Evolutionary conservation across 2,113 vertebrate genomes (phyloP).

Genomic region (Daboia siamensis): DNA sequence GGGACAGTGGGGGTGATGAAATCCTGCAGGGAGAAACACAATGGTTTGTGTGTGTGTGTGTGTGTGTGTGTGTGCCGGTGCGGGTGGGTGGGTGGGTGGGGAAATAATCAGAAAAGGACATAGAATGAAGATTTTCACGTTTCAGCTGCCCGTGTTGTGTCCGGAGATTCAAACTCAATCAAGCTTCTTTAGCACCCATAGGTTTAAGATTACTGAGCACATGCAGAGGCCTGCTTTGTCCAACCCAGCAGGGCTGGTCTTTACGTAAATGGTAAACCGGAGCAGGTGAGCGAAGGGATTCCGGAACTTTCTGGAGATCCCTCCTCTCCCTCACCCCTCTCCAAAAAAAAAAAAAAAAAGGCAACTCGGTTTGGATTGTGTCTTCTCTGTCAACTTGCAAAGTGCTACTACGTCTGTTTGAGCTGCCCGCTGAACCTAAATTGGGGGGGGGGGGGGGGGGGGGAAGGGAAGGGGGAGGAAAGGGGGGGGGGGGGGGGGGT

Average conservation of each 20-base stretch:
- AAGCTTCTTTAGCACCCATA: not conserved
- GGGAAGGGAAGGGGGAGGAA: not conserved
- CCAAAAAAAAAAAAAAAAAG: not conserved
- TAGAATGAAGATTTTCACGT: not conserved
- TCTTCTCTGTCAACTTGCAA: not conserved
- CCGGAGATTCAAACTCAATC: too few species aligned
- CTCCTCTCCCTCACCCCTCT: too few species aligned
- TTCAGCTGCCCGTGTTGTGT: not conserved
- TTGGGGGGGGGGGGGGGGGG: not conserved
- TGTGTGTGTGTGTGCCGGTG: not conserved
- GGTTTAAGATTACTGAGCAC: not conserved
- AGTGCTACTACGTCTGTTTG: not conserved
- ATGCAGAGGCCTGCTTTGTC: too few species aligned
- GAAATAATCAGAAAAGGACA: not conserved
- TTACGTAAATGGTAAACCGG: not conserved
- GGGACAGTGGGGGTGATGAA: constrained; percentile 61
- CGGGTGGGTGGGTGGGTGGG: not conserved
- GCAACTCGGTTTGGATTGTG: not conserved
- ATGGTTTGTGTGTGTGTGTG: not conserved
- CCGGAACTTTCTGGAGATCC: too few species aligned
- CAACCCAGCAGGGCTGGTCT: not conserved
- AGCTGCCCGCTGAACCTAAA: not conserved
- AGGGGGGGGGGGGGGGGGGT: not conserved
- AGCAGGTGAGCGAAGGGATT: not conserved
- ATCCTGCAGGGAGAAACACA: constrained; percentile 13